A percentile compares a stretch with the other conserved stretches of the same genome.
phyloP scores from a whole-genome alignment of 1,140 invertebrate species.

The Bactericera cockerelli region DNA sequence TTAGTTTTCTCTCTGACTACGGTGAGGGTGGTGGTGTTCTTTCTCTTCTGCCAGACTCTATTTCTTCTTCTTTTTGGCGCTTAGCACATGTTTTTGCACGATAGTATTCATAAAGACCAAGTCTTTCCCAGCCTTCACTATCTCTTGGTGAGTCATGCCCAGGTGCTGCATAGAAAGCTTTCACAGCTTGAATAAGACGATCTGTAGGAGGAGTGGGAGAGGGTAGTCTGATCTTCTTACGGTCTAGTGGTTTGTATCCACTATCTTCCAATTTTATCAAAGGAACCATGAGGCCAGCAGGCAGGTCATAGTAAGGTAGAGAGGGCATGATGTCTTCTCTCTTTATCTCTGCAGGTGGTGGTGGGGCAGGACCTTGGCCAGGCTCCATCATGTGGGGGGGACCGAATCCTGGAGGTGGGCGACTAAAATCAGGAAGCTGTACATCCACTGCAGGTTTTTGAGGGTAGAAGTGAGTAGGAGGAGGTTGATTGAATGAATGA shows the following conservation, averaged over 20 bases:
- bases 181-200: constrained; percentile 74
- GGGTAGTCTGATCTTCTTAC: constrained; percentile 74
- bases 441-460: constrained; percentile 21
- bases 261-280: constrained; percentile 84
- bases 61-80: constrained; percentile 76
- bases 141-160: constrained; percentile 86
- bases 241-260: constrained; percentile 77
- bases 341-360: constrained; percentile 28
- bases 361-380: constrained; percentile 48
- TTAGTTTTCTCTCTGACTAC: constrained; percentile 45
- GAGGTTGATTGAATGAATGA: neutral
- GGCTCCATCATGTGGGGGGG: constrained; percentile 24
- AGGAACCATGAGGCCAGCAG: constrained; percentile 88
- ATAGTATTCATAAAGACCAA: constrained; percentile 93
- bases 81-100: constrained; percentile 83
- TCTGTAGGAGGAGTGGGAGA: constrained; percentile 87
- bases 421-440: constrained; percentile 23
- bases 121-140: constrained; percentile 94
- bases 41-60: constrained; percentile 46
- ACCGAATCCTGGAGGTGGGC: constrained; percentile 29
- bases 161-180: constrained; percentile 86
- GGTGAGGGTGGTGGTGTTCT: constrained; percentile 59
- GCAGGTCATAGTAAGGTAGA: constrained; percentile 89
- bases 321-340: constrained; percentile 68
- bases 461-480: neutral